Evolutionary conservation across 2,797 vertebrate species (phyloP).

Genomic region (Percopsis omiscomaycus): DNA sequence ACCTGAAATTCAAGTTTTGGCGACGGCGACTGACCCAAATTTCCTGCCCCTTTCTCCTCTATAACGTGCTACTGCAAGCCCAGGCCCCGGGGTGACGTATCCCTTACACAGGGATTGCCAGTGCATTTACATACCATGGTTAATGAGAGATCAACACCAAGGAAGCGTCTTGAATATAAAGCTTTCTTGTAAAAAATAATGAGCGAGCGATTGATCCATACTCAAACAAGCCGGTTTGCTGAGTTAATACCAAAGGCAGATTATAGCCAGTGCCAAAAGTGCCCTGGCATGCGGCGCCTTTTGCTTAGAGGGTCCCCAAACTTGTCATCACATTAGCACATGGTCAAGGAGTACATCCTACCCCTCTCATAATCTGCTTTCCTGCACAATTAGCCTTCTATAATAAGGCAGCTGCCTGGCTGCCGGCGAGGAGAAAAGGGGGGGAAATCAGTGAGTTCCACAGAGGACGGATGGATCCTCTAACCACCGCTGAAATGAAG

Average conservation of each 20-base stretch:
- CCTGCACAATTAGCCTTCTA: slow-evolving; percentile 84
- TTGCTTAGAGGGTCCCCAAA: slow-evolving; percentile 78
- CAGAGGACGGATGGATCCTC: slow-evolving; percentile 65
- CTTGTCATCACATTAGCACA: slow-evolving; percentile 86
- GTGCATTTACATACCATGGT: slow-evolving; percentile 80
- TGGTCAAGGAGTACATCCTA: slow-evolving; percentile 84
- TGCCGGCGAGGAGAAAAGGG: slow-evolving; percentile 62
- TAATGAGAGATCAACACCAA: slow-evolving; percentile 85
- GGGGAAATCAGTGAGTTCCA: slow-evolving; percentile 66
- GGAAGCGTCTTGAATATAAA: slow-evolving; percentile 78
- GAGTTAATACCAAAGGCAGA: slow-evolving; percentile 85
- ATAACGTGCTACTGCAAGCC: slow-evolving; percentile 76
- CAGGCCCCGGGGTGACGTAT: slow-evolving; percentile 73
- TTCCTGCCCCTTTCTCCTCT: slow-evolving; percentile 74
- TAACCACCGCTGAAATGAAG: slow-evolving; percentile 64
- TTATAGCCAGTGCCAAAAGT: slow-evolving; percentile 81
- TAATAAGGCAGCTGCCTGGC: slow-evolving; percentile 78
- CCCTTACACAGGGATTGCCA: slow-evolving; percentile 78
- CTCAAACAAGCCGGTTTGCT: slow-evolving; percentile 83
- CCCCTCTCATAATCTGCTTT: slow-evolving; percentile 84
- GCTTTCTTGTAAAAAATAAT: slow-evolving; percentile 84
- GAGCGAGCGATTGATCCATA: slow-evolving; percentile 83
- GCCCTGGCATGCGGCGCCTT: slow-evolving; percentile 77
- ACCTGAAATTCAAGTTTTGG: slow-evolving; percentile 81
- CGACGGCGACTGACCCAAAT: slow-evolving; percentile 80